phyloP scores from a whole-genome alignment of 2,797 vertebrate species.

The Bufotes viridis region DNA sequence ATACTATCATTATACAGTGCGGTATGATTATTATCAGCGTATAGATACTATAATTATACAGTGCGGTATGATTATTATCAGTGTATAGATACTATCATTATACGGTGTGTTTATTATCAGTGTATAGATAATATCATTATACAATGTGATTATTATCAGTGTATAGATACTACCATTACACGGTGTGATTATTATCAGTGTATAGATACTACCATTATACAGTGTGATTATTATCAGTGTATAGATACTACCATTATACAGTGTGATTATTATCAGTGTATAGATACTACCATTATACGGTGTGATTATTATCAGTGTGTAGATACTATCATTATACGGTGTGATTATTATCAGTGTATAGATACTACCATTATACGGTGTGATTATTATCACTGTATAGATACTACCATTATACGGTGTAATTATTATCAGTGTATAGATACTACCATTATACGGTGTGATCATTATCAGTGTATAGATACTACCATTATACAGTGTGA shows the following conservation, averaged over 20 bases:
- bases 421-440: conserved; percentile 15
- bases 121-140: too few species aligned
- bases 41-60: not conserved
- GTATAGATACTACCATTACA: too few species aligned
- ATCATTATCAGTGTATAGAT: not conserved
- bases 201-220: too few species aligned
- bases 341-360: too few species aligned
- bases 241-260: not conserved
- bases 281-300: not conserved
- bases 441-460: not conserved
- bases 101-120: too few species aligned
- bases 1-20: not conserved
- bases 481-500: not conserved
- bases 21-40: not conserved
- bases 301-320: not conserved
- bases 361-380: too few species aligned
- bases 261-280: conserved; percentile 1
- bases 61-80: not conserved
- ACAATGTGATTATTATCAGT: too few species aligned
- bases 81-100: too few species aligned
- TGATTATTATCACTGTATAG: not conserved
- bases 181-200: too few species aligned
- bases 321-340: too few species aligned
- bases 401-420: not conserved
- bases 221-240: too few species aligned